Evolutionary conservation across 2,797 vertebrate genomes (phyloP).

Genomic region (Enteromius mattozi): DNA sequence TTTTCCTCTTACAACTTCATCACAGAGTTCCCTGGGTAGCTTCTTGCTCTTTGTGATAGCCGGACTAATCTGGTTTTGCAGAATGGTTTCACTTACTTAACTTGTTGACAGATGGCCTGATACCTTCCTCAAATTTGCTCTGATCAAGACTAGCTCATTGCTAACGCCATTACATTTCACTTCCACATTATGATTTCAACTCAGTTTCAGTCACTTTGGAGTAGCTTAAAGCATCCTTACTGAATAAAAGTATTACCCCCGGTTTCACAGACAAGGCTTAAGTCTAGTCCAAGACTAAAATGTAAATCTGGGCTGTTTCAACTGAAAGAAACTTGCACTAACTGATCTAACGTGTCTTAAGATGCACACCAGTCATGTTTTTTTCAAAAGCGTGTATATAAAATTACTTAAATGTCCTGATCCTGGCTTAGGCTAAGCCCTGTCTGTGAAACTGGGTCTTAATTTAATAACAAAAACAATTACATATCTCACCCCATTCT

Average conservation of each 20-base stretch:
- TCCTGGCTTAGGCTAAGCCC: too few relatives aligned
- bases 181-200: neutral
- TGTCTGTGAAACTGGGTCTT: neutral
- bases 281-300: too few relatives aligned
- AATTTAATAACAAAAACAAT: neutral
- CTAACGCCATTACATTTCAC: neutral
- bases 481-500: neutral
- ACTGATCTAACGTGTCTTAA: too few relatives aligned
- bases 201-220: neutral
- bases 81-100: neutral
- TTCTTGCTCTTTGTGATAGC: constrained; percentile 5
- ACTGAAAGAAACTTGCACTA: too few relatives aligned
- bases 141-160: neutral
- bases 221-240: neutral
- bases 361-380: too few relatives aligned
- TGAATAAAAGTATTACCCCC: neutral
- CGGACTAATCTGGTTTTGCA: neutral
- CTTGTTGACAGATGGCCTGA: neutral
- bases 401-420: too few relatives aligned
- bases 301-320: too few relatives aligned
- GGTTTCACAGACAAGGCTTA: too few relatives aligned
- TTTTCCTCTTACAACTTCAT: neutral
- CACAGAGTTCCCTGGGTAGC: neutral
- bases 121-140: neutral
- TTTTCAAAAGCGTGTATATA: too few relatives aligned